Evolutionary conservation across 2,113 vertebrate genomes (phyloP).

Genomic region (Erinaceus europaeus): DNA sequence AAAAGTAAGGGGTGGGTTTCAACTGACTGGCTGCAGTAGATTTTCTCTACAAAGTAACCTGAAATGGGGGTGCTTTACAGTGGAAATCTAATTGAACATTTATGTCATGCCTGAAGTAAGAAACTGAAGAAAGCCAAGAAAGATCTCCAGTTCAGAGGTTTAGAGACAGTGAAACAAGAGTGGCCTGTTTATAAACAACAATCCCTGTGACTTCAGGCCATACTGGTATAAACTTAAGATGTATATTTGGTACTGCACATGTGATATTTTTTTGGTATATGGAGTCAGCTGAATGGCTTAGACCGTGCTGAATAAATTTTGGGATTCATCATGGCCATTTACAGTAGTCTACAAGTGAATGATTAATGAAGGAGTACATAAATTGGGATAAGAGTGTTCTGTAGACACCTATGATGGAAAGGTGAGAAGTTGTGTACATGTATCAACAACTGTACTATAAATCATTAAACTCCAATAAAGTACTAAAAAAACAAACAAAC

Average conservation of each 20-base stretch:
- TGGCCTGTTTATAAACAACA: neutral
- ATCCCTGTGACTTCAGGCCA: neutral
- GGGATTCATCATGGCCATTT: neutral
- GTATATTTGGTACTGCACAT: neutral
- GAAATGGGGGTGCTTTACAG: neutral
- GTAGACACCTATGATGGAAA: too few relatives aligned
- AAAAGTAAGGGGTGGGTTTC: neutral
- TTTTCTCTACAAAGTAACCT: neutral
- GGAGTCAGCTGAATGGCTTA: neutral
- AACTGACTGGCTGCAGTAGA: neutral
- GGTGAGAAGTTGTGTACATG: too few relatives aligned
- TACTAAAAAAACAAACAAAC: too few relatives aligned
- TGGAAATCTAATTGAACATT: neutral
- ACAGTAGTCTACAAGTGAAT: too few relatives aligned
- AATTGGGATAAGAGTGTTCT: too few relatives aligned
- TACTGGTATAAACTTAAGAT: neutral
- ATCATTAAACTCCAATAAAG: too few relatives aligned
- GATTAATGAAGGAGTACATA: too few relatives aligned
- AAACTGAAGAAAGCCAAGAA: neutral
- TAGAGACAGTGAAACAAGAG: neutral
- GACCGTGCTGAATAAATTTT: neutral
- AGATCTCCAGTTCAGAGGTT: neutral
- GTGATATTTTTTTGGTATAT: neutral
- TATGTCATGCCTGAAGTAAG: neutral
- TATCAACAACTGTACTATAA: too few relatives aligned